Base-by-base conservation (phyloP, 2,888 invertebrate species). In the Drosophila niveifrons region DNA sequence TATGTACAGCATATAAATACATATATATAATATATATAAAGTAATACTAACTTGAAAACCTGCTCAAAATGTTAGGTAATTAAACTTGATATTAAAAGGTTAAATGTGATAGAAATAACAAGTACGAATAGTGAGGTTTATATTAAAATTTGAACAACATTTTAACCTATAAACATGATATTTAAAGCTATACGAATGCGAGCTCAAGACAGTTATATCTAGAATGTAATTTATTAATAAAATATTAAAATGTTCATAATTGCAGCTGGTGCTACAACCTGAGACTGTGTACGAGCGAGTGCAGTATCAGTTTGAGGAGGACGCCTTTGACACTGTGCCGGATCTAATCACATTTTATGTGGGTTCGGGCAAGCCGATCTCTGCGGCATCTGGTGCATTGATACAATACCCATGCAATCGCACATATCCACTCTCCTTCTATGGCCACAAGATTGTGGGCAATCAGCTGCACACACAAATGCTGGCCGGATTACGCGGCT, bases 311-410 rank as follows among this genome's bases (percentile, higher is more conserved):
- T 98, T 98, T 91, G 98, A 98, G 92, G 98, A 98, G 89, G 97
- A 98, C 91, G 96, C 97, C 0, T 98, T 98, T 90, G 97, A 97
- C 90, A 97, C 97, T 2, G 97, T 98, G 17, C 96, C 98, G 0
- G 98, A 98, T 92, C 94, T 99, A 62, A 97, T 98, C 73, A 98
- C 98, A 6, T 98, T 96, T 77, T 98, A 98, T 91, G 97, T 98
- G 23, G 97, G 97, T 1, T 97, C 97, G 48, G 97, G 96, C 15
- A 96, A 97, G 89, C 95, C 97, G 0, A 96, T 98, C 89, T 98
- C 98, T 1, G 95, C 95, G 6, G 96, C 96, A 0, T 98, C 98
- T 1, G 97, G 97, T 0, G 98, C 98, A 0, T 94, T 96, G 57
- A 97, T 98, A 66, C 95, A 96, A 81, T 95, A 94, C 71, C 98